phyloP scores from a whole-genome alignment of 2,888 invertebrate species.

The Mythimna pallens region DNA sequence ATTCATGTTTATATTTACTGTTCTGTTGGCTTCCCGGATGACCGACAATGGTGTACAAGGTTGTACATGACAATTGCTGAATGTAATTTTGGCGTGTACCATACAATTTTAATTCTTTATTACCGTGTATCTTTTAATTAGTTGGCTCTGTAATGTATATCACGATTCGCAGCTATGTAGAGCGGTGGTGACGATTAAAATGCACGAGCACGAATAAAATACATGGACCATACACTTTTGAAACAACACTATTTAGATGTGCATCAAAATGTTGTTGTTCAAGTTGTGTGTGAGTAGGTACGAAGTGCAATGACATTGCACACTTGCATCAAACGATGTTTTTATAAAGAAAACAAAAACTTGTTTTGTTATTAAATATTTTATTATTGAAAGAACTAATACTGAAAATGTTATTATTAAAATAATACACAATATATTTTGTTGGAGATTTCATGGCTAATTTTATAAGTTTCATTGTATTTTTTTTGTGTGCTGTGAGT shows the following conservation, averaged over 20 bases:
- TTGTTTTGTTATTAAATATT: not conserved
- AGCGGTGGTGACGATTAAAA: conserved; percentile 17
- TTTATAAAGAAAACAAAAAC: not conserved
- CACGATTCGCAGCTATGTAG: conserved; percentile 18
- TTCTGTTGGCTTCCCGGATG: conserved; percentile 70
- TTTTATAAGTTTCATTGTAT: not conserved
- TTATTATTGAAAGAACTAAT: too few species aligned
- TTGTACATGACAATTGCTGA: conserved; percentile 54
- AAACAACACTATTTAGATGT: not conserved
- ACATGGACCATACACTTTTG: not conserved
- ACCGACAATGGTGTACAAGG: conserved; percentile 67
- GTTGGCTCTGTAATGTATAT: conserved; percentile 34
- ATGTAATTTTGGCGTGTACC: conserved; percentile 46
- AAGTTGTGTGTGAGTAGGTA: too few species aligned
- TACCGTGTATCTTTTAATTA: conserved; percentile 54
- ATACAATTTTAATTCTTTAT: conserved; percentile 51
- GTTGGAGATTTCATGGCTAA: not conserved
- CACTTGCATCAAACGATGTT: not conserved
- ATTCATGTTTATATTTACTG: conserved; percentile 51
- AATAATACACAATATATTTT: not conserved
- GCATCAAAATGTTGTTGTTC: too few species aligned
- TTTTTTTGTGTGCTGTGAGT: not conserved
- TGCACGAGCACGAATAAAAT: conserved; percentile 14
- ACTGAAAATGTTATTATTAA: not conserved
- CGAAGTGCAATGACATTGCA: not conserved